These are phyloP conservation scores for Aphelenchoides avenae DNA, from an alignment of 1,140 invertebrate genomes.

Conservation along the genomic window DNA sequence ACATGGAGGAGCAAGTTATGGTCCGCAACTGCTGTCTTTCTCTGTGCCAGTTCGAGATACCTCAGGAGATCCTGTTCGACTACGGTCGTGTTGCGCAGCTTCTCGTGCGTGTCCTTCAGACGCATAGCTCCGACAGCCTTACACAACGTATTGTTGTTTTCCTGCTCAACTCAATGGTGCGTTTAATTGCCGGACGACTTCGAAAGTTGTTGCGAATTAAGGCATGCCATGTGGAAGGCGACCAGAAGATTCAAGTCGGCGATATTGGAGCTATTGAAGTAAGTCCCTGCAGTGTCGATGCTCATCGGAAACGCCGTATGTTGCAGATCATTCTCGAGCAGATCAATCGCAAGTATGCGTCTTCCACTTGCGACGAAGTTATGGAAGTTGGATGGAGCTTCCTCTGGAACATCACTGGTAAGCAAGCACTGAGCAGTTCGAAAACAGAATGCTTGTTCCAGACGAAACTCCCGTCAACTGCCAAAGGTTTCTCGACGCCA, in stretches of 20 bases:
- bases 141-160: conserved; percentile 90
- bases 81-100: conserved; percentile 81
- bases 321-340: conserved; percentile 49
- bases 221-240: conserved; percentile 90
- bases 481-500: conserved; percentile 46
- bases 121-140: conserved; percentile 78
- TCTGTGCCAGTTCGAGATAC: conserved; percentile 87
- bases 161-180: conserved; percentile 83
- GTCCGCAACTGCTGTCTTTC: conserved; percentile 90
- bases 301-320: background rate
- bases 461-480: conserved; percentile 57
- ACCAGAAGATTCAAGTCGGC: conserved; percentile 82
- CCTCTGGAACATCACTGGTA: conserved; percentile 83
- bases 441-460: conserved; percentile 23
- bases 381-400: conserved; percentile 95
- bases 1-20: conserved; percentile 63
- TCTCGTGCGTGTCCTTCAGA: conserved; percentile 74
- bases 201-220: no score
- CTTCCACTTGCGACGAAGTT: conserved; percentile 78
- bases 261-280: conserved; percentile 78
- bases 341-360: conserved; percentile 46
- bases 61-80: conserved; percentile 86
- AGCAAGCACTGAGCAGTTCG: no score
- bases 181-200: no score
- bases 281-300: background rate